Evolutionary conservation across 1,140 invertebrate genomes (phyloP).

Genomic region (Drosophila nigrodunni): DNA sequence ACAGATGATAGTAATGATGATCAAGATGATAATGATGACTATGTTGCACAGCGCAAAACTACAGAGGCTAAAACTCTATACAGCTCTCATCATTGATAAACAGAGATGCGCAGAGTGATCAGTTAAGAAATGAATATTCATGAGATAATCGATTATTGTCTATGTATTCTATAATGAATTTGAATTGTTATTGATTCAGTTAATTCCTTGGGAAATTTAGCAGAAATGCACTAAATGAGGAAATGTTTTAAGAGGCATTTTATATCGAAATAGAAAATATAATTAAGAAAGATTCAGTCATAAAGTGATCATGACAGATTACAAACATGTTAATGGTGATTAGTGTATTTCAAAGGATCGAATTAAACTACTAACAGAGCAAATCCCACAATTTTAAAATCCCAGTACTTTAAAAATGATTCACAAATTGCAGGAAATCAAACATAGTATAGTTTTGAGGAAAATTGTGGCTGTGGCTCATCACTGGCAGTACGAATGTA

Average conservation of each 20-base stretch:
- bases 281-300: no score
- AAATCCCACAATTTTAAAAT: no score
- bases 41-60: slow-evolving; percentile 28
- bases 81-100: slow-evolving; percentile 10
- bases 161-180: background rate
- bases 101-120: slow-evolving; percentile 41
- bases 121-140: slow-evolving; percentile 17
- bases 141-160: background rate
- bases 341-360: no score
- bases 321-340: no score
- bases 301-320: no score
- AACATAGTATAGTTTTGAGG: slow-evolving; percentile 7
- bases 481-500: slow-evolving; percentile 54
- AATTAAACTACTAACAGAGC: no score
- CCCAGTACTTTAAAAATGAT: background rate
- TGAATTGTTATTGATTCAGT: background rate
- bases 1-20: slow-evolving; percentile 9
- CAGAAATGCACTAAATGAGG: no score
- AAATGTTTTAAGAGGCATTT: no score
- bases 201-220: no score
- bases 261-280: no score
- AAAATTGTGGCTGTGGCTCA: slow-evolving; percentile 42
- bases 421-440: background rate
- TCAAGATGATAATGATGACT: slow-evolving; percentile 26
- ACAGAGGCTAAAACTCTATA: slow-evolving; percentile 32